Evolutionary conservation across 1,140 invertebrate genomes (phyloP).

Genomic region (Heliothis subflexa): DNA sequence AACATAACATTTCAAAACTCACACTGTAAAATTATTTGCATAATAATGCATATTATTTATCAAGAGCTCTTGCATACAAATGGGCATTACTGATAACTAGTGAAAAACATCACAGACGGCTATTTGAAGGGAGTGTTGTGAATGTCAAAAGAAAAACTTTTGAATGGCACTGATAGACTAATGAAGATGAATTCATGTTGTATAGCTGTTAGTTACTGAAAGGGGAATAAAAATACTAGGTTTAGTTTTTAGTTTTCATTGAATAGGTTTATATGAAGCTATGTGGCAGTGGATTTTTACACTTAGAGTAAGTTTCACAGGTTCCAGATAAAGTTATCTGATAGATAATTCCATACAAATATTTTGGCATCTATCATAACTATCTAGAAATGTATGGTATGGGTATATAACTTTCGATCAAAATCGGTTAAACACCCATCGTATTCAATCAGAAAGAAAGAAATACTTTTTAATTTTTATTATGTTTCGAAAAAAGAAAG

Average conservation of each 20-base stretch:
- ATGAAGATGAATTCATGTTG: slow-evolving; percentile 11
- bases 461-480: too few relatives aligned
- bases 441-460: too few relatives aligned
- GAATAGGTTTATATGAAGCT: background rate
- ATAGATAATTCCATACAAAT: too few relatives aligned
- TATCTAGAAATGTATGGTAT: too few relatives aligned
- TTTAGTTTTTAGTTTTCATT: background rate
- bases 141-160: slow-evolving; percentile 3
- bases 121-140: background rate
- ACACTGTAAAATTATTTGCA: background rate
- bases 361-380: too few relatives aligned
- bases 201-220: background rate
- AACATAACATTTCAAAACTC: background rate
- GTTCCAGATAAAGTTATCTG: too few relatives aligned
- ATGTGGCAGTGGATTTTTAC: too few relatives aligned
- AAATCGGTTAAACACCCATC: too few relatives aligned
- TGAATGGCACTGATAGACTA: background rate
- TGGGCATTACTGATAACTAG: background rate
- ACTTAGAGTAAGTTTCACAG: too few relatives aligned
- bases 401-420: too few relatives aligned
- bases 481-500: too few relatives aligned
- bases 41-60: slow-evolving; percentile 6
- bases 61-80: background rate
- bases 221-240: background rate
- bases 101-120: background rate